phyloP scores from a whole-genome alignment of 2,888 invertebrate species.

The Nycteola revayana region DNA sequence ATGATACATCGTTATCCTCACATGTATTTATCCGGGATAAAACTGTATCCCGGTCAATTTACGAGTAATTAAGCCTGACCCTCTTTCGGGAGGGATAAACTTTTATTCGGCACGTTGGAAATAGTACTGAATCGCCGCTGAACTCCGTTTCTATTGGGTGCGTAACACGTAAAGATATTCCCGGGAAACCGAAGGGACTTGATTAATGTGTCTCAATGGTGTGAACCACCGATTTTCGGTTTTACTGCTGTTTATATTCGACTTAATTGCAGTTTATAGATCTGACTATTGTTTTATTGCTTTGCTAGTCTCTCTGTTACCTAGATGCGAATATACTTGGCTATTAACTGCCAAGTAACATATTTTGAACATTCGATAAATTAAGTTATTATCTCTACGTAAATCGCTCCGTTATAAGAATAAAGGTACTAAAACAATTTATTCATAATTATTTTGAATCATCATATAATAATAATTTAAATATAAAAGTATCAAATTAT shows the following conservation, averaged over 20 bases:
- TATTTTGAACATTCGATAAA: too few relatives aligned
- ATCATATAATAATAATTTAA: too few relatives aligned
- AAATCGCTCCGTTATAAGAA: too few relatives aligned
- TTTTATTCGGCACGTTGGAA: slow-evolving; percentile 73
- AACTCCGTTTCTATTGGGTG: slow-evolving; percentile 64
- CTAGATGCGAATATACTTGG: too few relatives aligned
- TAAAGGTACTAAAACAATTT: too few relatives aligned
- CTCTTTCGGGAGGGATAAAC: slow-evolving; percentile 73
- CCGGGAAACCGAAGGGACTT: slow-evolving; percentile 41
- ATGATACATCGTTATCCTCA: slow-evolving; percentile 60
- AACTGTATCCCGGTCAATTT: slow-evolving; percentile 76
- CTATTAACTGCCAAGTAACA: too few relatives aligned
- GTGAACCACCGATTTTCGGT: slow-evolving; percentile 30
- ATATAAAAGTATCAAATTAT: too few relatives aligned
- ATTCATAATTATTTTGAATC: too few relatives aligned
- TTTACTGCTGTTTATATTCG: slow-evolving; percentile 32
- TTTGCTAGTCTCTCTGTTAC: too few relatives aligned
- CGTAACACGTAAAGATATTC: slow-evolving; percentile 57
- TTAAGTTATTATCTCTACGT: too few relatives aligned
- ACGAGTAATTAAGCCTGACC: slow-evolving; percentile 81
- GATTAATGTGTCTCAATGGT: slow-evolving; percentile 52
- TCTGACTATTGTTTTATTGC: slow-evolving; percentile 3
- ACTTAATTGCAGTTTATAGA: slow-evolving; percentile 2
- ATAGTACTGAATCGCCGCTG: slow-evolving; percentile 59
- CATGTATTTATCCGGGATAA: slow-evolving; percentile 65